A percentile compares a stretch with the other conserved stretches of the same genome.
phyloP scores from a whole-genome alignment of 2,797 vertebrate species.

The Eulemur mongoz region DNA sequence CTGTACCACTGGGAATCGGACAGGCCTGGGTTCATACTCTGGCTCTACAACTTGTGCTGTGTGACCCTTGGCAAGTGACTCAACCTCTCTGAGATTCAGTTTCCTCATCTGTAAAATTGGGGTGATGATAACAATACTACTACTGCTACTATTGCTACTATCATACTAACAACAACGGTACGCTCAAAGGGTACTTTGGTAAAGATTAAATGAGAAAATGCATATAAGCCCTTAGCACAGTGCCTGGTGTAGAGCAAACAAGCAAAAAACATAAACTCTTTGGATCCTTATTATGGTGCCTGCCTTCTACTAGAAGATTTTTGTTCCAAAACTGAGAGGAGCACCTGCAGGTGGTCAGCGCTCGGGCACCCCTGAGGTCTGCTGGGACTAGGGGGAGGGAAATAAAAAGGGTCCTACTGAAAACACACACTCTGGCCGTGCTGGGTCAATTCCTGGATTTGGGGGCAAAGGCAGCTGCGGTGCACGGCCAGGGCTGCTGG shows the following conservation, averaged over 20 bases:
- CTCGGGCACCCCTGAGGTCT: background rate
- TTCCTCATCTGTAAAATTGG: background rate
- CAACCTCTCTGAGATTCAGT: background rate
- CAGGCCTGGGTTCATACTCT: background rate
- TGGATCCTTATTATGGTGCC: too few relatives aligned
- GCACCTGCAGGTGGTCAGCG: background rate
- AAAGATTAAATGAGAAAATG: background rate
- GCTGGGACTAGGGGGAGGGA: background rate
- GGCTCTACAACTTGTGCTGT: background rate
- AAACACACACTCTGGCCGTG: background rate
- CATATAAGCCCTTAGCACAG: background rate
- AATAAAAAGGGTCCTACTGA: background rate
- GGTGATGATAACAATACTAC: background rate
- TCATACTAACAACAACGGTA: background rate
- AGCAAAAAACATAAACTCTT: background rate
- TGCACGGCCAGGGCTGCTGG: background rate
- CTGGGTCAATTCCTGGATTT: background rate
- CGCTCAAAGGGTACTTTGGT: background rate
- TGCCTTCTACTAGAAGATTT: background rate
- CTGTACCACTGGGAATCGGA: background rate
- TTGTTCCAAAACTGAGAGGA: background rate
- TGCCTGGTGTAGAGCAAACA: background rate
- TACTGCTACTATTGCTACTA: too few relatives aligned
- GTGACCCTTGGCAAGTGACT: background rate
- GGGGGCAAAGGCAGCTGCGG: background rate